Base-by-base conservation (phyloP, 1,140 invertebrate species). In the Latrodectus geometricus region DNA sequence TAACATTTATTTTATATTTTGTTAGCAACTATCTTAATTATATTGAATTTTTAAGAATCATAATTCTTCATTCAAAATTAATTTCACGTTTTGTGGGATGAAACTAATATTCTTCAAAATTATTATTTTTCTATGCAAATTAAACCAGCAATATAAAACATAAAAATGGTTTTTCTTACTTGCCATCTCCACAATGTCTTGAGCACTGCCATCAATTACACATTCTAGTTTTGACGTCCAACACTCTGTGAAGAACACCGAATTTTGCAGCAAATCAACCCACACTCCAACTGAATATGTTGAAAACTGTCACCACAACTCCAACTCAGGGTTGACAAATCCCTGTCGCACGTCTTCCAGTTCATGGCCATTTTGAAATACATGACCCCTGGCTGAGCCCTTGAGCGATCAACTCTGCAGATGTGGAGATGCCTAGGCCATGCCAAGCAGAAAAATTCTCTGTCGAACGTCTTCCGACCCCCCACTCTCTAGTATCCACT, bases 121-220 rank as follows among this genome's bases (percentile, higher is more conserved):
- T 21, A 61, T 15, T 20, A 35, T 15, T 11, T 35, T 7, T 14
- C 49, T 73, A n/a, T 49, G 15, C 52, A 21, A 14, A 21, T 56
- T 23, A 35, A 61, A 21, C 9, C 8, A 61, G 52, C n/a, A 4
- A 15, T 76, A 56, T 21, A 20, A 61, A 61, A 8, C 11, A 1
- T 76, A 4, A 35, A 0, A 35, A 15, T n/a, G 14, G 9, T 35
- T 48, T 23, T 7, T 20, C 68, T 80, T 70, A 80, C 78, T 66
- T 80, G 78, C 78, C 78, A 80, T 70, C 78, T 69, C 78, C 78
- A 80, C 17, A 80, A 20, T 3, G 78, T 49, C n/a, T 80, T 70
- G 11, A 80, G 49, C 49, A 80, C n/a, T 15, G 78, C 78, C 78
- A 80, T 80, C 78, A 80, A 52, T 20, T 54, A 61, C 50, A 56